These are phyloP conservation scores for Chrysopilus asiliformis DNA, from an alignment of 2,888 invertebrate genomes.

Conservation along the genomic window DNA sequence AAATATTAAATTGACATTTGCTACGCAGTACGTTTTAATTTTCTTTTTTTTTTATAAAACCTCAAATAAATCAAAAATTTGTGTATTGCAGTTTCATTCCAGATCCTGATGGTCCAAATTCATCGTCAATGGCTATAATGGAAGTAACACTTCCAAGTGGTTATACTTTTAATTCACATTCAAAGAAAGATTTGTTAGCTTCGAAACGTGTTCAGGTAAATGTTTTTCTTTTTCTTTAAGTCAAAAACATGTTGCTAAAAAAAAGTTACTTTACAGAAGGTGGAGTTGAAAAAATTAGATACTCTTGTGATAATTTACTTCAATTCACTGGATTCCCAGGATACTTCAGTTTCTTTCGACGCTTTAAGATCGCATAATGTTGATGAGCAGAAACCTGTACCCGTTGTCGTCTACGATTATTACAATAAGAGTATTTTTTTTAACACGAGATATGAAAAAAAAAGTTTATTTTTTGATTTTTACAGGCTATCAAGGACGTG, in stretches of 20 bases:
- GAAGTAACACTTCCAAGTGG: slow-evolving; percentile 84
- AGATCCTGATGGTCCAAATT: slow-evolving; percentile 35
- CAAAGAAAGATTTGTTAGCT: slow-evolving; percentile 49
- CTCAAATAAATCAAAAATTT: no score
- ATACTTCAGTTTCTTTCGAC: slow-evolving; percentile 76
- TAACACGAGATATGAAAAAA: no score
- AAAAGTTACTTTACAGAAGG: slow-evolving; percentile 32
- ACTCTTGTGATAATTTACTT: slow-evolving; percentile 57
- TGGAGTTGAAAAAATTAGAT: slow-evolving; percentile 54
- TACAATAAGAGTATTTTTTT: no score
- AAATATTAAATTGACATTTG: slow-evolving; percentile 72
- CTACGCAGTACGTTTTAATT: slow-evolving; percentile 58
- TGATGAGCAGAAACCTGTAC: slow-evolving; percentile 72
- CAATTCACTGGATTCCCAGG: slow-evolving; percentile 50
- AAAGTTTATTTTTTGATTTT: no score
- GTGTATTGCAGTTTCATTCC: slow-evolving; percentile 26
- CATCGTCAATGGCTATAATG: slow-evolving; percentile 74
- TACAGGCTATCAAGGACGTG: no score
- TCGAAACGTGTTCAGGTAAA: slow-evolving; percentile 37
- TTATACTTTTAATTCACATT: slow-evolving; percentile 70
- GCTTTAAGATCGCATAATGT: slow-evolving; percentile 77
- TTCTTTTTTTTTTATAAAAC: no score
- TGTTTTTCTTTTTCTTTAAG: no score
- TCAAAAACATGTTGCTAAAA: no score
- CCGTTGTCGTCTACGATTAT: no score